Conservation (phyloP, 2,113 vertebrate species). For the Gasterosteus nipponicus region DNA sequence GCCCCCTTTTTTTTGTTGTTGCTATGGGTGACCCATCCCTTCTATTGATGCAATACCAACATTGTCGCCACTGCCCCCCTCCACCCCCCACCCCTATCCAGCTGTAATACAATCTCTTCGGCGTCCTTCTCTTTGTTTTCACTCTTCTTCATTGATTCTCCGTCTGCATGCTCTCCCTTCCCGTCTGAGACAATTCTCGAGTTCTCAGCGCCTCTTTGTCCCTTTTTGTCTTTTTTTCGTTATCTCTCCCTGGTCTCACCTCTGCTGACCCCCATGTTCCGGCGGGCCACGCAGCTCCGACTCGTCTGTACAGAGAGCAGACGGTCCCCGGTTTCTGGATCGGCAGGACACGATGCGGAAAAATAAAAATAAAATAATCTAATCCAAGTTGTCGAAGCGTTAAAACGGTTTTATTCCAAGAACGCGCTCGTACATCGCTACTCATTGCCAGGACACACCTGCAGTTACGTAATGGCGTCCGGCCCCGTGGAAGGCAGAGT, state of each 20-base stretch:
- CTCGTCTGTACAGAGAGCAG: constrained; percentile 59
- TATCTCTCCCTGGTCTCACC: constrained; percentile 27
- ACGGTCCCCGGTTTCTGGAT: constrained; percentile 77
- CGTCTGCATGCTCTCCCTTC: constrained; percentile 32
- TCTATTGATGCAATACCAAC: constrained; percentile 63
- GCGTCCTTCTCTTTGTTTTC: constrained; percentile 62
- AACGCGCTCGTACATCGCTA: constrained; percentile 13
- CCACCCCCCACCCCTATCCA: not conserved
- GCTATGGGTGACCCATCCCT: constrained; percentile 69
- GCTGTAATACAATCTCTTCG: constrained; percentile 48
- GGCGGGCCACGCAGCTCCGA: constrained; percentile 37
- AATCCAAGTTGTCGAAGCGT: not conserved
- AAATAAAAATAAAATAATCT: constrained; percentile 7
- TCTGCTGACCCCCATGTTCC: constrained; percentile 76
- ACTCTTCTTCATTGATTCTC: constrained; percentile 44
- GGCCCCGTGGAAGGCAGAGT: constrained; percentile 45
- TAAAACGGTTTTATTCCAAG: not conserved
- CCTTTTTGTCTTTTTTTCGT: not conserved
- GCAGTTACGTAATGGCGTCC: constrained; percentile 59
- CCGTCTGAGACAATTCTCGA: constrained; percentile 44
- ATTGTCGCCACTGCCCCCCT: constrained; percentile 31
- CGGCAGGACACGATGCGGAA: constrained; percentile 74
- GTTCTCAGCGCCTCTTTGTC: constrained; percentile 23
- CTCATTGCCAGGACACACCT: constrained; percentile 6
- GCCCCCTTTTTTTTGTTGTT: constrained; percentile 61